phyloP scores from a whole-genome alignment of 2,113 vertebrate genomes.

The Rhinolophus sinicus region DNA sequence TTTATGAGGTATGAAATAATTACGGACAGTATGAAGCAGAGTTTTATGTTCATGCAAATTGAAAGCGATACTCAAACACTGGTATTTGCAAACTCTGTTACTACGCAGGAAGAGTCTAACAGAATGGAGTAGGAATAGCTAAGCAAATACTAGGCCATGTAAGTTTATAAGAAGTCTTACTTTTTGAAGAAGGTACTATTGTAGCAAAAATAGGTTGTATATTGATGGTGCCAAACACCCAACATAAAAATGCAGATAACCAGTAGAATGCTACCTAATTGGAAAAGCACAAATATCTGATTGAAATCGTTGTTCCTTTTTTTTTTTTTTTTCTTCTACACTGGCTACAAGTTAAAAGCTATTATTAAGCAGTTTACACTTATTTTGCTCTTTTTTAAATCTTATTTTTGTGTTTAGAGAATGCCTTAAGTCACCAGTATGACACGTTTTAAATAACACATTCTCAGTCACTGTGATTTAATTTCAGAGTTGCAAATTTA shows the following conservation, averaged over 20 bases:
- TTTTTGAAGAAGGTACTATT: neutral
- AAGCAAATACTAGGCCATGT: conserved; percentile 37
- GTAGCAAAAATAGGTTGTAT: neutral
- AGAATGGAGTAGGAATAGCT: conserved; percentile 22
- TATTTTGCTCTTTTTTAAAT: neutral
- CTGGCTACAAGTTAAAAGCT: neutral
- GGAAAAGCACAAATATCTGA: neutral
- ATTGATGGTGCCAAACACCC: neutral
- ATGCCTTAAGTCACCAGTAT: neutral
- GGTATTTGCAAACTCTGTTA: conserved; percentile 64
- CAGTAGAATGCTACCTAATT: neutral
- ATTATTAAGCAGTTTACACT: neutral
- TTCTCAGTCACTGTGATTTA: neutral
- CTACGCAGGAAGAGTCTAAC: conserved; percentile 18
- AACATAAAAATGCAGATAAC: neutral
- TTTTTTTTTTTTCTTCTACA: neutral
- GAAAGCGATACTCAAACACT: conserved; percentile 45
- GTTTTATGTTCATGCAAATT: conserved; percentile 77
- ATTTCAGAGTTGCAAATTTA: conserved; percentile 37
- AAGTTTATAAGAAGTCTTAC: conserved; percentile 12
- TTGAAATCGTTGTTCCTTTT: neutral
- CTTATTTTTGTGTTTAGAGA: neutral
- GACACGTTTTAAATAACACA: neutral
- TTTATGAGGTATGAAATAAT: conserved; percentile 78
- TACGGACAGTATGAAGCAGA: conserved; percentile 66